These are phyloP conservation scores for Linnaemya vulpina DNA, from an alignment of 2,888 invertebrate species.

Conservation along the genomic window DNA sequence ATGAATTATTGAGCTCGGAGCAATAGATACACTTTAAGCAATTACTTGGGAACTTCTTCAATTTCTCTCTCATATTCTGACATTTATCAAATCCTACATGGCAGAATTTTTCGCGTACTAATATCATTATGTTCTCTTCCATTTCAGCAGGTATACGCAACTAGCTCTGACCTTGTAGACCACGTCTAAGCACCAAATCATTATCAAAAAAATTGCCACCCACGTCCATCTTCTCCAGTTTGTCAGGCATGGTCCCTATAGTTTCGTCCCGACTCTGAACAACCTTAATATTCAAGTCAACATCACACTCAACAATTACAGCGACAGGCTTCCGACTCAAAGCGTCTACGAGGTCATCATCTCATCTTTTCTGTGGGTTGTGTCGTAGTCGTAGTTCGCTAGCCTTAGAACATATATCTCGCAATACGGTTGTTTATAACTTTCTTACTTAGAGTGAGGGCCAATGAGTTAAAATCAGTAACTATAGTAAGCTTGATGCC, in stretches of 20 bases:
- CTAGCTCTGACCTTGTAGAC: not conserved
- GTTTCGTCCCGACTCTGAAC: not conserved
- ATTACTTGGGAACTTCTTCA: not conserved
- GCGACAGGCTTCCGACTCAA: slow-evolving; percentile 11
- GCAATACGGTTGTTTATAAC: slow-evolving; percentile 20
- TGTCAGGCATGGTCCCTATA: not conserved
- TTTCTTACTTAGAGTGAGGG: slow-evolving; percentile 19
- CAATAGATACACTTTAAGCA: slow-evolving; percentile 38
- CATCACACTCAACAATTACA: too few relatives aligned
- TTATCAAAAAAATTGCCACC: not conserved
- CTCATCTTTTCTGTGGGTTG: too few relatives aligned
- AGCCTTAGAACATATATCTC: slow-evolving; percentile 33
- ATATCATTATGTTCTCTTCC: not conserved
- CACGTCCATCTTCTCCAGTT: too few relatives aligned
- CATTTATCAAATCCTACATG: not conserved
- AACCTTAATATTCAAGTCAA: too few relatives aligned
- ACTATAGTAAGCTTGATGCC: slow-evolving; percentile 5
- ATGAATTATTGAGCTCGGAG: not conserved
- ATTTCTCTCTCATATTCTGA: slow-evolving; percentile 24
- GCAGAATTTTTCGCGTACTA: not conserved
- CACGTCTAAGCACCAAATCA: not conserved
- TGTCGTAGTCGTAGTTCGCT: slow-evolving; percentile 47
- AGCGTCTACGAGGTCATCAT: not conserved
- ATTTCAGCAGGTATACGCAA: not conserved
- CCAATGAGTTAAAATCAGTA: not conserved